These are phyloP conservation scores for Tympanuchus pallidicinctus DNA, from an alignment of 2,113 vertebrate species.

Conservation along the genomic window DNA sequence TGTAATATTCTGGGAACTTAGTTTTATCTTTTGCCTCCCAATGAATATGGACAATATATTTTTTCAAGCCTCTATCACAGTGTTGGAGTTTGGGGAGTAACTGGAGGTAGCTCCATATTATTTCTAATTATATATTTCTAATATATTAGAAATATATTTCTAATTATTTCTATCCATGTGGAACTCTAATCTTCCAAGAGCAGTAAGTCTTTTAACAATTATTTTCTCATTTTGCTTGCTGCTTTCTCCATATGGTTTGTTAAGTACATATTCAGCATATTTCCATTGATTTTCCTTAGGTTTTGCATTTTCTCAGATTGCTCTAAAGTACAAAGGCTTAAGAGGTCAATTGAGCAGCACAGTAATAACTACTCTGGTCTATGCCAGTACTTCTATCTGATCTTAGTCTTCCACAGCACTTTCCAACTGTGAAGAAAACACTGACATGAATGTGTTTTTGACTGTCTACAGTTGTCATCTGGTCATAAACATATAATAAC, in stretches of 20 bases:
- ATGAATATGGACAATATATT: not conserved
- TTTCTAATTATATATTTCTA: too few relatives aligned
- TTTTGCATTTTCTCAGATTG: slow-evolving; percentile 37
- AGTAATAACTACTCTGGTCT: not conserved
- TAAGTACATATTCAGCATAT: not conserved
- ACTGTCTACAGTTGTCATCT: not conserved
- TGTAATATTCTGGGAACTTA: not conserved
- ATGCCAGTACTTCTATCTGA: not conserved
- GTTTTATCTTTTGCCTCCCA: not conserved
- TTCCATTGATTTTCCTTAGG: slow-evolving; percentile 16
- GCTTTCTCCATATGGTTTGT: slow-evolving; percentile 21
- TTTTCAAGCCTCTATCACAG: not conserved
- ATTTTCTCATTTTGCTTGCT: slow-evolving; percentile 32
- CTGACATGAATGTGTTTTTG: not conserved
- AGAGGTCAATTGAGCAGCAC: not conserved
- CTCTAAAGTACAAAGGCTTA: not conserved
- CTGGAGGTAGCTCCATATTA: not conserved
- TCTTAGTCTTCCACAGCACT: not conserved
- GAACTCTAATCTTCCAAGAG: slow-evolving; percentile 30
- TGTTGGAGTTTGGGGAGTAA: not conserved
- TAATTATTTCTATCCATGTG: not conserved
- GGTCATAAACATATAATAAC: not conserved
- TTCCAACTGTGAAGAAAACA: not conserved
- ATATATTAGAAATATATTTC: too few relatives aligned
- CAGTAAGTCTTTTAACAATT: slow-evolving; percentile 36